Evolutionary conservation across 2,888 invertebrate species (phyloP), one percentile per base, ranked within the genome.

Genomic region (Papilio gigon): DNA sequence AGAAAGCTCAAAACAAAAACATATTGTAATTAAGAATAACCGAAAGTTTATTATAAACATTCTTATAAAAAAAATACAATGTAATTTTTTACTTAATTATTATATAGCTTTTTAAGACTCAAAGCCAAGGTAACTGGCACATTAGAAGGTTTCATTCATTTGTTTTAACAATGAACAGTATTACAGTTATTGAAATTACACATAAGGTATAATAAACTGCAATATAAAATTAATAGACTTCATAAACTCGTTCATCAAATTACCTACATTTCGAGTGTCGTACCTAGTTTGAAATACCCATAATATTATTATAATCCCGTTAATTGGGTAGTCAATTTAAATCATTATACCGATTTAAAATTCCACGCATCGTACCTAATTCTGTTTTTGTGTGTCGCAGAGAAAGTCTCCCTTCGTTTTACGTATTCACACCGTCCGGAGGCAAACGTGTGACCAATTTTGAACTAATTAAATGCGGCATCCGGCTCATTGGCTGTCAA

Each of bases 401-500:
- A 59, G 60, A 65, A 64, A 64, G 65, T 65, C 59, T 60, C 64
- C 59, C 64, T 60, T 33, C 68, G 59, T n/a, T 68, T 65, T 65
- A 68, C 44, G 60, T 65, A 68, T 68, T 68, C 68, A 68, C 68
- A 53, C 68, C 58, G 65, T 30, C 47, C 40, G 47, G 42, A 60
- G 59, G 33, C 56, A 44, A 85, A 85, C 80, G 81, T 82, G 86
- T 74, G 81, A 82, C 83, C 85, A 89, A 88, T 89, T 89, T 84
- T 74, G 81, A 82, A 84, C 86, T 88, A 90, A 90, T 90, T 90
- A 87, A 85, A 84, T 74, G 70, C 76, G 80, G 84, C 89, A 89
- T 91, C 90, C 90, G 90, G 86, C 85, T 86, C 88, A 87, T 88
- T 88, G 86, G 78, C 81, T 86, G 88, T 88, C 89, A 88, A 86